phyloP scores from a whole-genome alignment of 2,113 vertebrate genomes.

The Eulemur rufifrons region DNA sequence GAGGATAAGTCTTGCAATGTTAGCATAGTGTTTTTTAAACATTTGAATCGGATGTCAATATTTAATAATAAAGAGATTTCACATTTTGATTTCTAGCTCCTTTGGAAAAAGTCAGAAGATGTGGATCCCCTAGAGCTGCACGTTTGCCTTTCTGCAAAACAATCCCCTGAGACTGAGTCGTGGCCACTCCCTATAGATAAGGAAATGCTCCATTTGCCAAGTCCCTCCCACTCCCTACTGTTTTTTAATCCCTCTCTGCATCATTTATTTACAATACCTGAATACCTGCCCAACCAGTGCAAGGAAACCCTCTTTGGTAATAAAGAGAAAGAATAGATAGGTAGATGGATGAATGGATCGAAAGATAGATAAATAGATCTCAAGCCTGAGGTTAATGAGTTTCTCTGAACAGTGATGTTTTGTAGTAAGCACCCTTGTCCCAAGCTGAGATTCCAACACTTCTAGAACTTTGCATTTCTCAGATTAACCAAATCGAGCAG shows the following conservation, averaged over 20 bases:
- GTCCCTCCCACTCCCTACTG: neutral
- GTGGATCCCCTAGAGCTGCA: neutral
- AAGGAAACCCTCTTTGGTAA: neutral
- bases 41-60: neutral
- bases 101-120: neutral
- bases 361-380: neutral
- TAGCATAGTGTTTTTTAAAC: neutral
- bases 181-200: neutral
- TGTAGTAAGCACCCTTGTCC: neutral
- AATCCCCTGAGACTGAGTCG: neutral
- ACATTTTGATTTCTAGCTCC: neutral
- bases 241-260: neutral
- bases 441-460: neutral
- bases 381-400: neutral
- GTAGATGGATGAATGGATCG: too few relatives aligned
- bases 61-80: neutral
- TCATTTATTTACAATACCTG: neutral
- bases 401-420: neutral
- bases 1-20: neutral
- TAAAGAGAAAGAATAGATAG: neutral
- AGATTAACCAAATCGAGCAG: neutral
- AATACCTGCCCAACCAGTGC: neutral
- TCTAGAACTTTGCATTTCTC: neutral
- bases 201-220: neutral
- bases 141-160: neutral